Percentiles rank a stretch among this genome's conserved stretches.
These are phyloP conservation scores for Diadegma fenestrale DNA, from an alignment of 2,888 invertebrate genomes.

Conservation along the genomic window DNA sequence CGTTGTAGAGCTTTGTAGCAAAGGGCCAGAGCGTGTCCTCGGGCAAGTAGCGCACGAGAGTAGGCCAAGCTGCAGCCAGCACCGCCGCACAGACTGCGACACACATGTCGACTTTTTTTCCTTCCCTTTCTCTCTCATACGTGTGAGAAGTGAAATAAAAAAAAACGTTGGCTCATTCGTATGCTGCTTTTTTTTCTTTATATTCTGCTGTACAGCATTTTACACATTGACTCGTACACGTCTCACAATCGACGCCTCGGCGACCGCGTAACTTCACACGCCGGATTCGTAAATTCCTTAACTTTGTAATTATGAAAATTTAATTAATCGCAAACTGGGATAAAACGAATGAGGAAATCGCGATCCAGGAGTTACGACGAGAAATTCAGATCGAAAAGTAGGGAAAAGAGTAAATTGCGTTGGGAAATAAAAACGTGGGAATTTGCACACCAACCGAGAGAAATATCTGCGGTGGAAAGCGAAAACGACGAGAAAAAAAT, in stretches of 20 bases:
- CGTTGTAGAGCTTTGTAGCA: conserved; percentile 9
- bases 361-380: neutral
- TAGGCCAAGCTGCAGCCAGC: conserved; percentile 61
- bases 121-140: neutral
- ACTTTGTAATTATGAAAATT: neutral
- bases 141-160: conserved; percentile 8
- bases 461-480: too few species aligned
- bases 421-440: too few species aligned
- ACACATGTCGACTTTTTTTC: conserved; percentile 17
- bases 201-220: neutral
- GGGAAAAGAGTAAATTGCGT: too few species aligned
- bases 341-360: neutral
- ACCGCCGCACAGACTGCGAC: conserved; percentile 64
- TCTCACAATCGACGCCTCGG: neutral
- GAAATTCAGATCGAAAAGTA: neutral
- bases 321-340: neutral
- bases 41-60: conserved; percentile 65
- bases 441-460: too few species aligned
- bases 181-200: neutral
- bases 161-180: neutral
- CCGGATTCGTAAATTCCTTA: neutral
- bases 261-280: neutral
- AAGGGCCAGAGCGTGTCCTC: conserved; percentile 58
- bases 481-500: too few species aligned
- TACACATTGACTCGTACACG: neutral